Evolutionary conservation across 2,888 invertebrate species (phyloP), one percentile per base, ranked within the genome.

Genomic region (Polyommatus iphigenia): DNA sequence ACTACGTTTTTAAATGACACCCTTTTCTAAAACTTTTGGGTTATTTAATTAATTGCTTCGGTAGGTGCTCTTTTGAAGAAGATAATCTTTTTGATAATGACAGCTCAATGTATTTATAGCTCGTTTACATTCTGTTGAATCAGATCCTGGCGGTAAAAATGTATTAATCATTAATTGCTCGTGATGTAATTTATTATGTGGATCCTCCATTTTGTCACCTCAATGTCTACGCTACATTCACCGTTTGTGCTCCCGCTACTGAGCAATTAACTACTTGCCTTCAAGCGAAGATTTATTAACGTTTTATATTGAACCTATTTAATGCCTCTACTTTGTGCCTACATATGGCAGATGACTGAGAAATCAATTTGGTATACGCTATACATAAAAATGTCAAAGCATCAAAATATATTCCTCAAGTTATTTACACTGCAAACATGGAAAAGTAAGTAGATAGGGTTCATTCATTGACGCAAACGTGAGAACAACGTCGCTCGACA

Each of bases 401-500:
- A 7, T 36, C 0, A 36, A 36, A 41, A 36, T 7, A 7, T 41
- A 46, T 46, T 46, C 13, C 46, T 46, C 46, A 10, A 46, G 46
- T 54, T 54, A 54, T 54, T 2, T 54, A 18, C 54, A 54, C 18
- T 4, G 54, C 18, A 54, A 18, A 54, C 54, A 54, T 54, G 54
- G 54, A 18, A 54, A 54, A 15, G 54, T 3, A 54, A 18, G 5
- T 8, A 46, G 10, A 29, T 29, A 29, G 15, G 67, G 24, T 24
- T 62, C 62, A 67, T 76, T 57, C 10, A 54, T 18, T 54, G 54
- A 54, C 15, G 5, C 15, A 57, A 29, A 18, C 4, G 24, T 50
- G 75, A 54, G 78, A 78, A 77, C 77, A 77, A 78, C 67, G 50
- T 79, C 76, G 76, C 71, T 76, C 79, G 78, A 79, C 80, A 79